A percentile compares a stretch with the other conserved stretches of the same genome.
Conservation (phyloP, 2,113 vertebrate genomes). For the Zosterops lateralis region DNA sequence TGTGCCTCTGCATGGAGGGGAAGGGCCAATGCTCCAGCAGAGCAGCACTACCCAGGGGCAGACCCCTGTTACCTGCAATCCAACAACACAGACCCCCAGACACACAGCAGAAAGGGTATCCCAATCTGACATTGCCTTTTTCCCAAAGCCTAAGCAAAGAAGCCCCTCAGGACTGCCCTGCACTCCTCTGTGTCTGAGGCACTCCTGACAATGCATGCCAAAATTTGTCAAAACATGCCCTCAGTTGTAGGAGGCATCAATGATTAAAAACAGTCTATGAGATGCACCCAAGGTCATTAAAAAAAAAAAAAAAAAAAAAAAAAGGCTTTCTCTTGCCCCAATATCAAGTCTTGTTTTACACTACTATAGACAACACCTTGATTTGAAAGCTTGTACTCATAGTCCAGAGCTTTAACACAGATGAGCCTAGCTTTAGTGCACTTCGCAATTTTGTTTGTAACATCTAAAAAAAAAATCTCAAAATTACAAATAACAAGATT, state of each 20-base stretch:
- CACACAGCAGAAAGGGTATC: neutral
- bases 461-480: neutral
- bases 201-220: neutral
- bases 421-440: neutral
- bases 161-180: no score
- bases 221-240: neutral
- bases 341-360: neutral
- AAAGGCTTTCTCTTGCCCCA: neutral
- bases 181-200: neutral
- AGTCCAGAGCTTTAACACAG: neutral
- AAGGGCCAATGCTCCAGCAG: accelerated
- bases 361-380: neutral
- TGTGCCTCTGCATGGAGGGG: no score
- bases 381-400: neutral
- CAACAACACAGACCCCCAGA: accelerated
- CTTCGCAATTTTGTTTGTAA: neutral
- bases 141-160: neutral
- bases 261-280: neutral
- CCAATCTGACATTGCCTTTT: neutral
- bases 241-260: neutral
- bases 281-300: neutral
- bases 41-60: neutral
- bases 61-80: neutral
- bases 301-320: no score
- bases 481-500: constrained; percentile 17